Evolutionary conservation across 1,140 invertebrate species (phyloP), one percentile per base, ranked within the genome.

Genomic region (Caenorhabditis briggsae): DNA sequence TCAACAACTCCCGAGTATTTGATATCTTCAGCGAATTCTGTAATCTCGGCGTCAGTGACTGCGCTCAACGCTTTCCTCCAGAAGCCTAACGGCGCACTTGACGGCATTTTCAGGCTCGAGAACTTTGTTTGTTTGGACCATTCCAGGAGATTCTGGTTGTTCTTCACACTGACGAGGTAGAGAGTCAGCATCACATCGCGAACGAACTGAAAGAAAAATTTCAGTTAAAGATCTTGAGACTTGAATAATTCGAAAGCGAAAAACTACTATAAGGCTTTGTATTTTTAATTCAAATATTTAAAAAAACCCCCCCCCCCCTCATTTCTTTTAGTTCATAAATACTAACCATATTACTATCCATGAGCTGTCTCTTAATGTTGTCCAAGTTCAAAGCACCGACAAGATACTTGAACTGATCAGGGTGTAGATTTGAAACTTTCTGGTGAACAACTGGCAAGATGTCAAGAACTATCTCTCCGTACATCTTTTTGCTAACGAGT

Each of bases 101-200:
- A 78, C 12, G 70, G 46, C 70, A 78, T 78, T 50, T 78, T 78
- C 14, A 78, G 11, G 70, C 70, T 78, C 8, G 70, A 50, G 8
- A 78, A 50, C n/a, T 78, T 78, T 11, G 46, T 50, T 5, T n/a
- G 46, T 53, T 78, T 78, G 14, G 70, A 41, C 70, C 70, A 78
- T 23, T 78, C 43, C 20, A 78, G 7, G 18, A 78, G 53, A 20
- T 14, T 46, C 23, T 78, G 70, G 53, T 78, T 48, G n/a, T 78
- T 78, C 23, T 50, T 78, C 8, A 50, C 50, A 55, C 88, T 88
- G 33, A 82, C 56, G 14, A 84, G 41, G 46, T 87, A 83, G 8
- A 86, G 33, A 16, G 82, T 83, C 2, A 84, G 23, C 23, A 88
- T 70, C 23, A 87, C 25, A 33, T 88, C 85, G 53, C 85, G n/a